These are phyloP conservation scores for Drymodes brunneopygia DNA, from an alignment of 2,113 vertebrate genomes.

Conservation along the genomic window DNA sequence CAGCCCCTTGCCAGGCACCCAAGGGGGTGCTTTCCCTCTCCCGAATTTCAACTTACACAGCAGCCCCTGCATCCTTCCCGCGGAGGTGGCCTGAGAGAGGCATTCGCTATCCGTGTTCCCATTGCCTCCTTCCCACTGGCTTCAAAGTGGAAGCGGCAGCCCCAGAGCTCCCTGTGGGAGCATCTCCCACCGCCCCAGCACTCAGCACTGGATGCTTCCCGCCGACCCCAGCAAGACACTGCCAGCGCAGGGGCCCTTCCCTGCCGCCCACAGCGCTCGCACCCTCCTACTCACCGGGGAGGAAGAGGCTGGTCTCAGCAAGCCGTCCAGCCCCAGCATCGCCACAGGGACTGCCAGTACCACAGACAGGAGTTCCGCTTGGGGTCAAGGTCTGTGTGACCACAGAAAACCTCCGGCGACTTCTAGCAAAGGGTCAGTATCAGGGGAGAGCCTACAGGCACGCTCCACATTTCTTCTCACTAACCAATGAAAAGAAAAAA, in stretches of 20 bases:
- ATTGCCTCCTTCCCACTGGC: neutral
- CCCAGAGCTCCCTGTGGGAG: neutral
- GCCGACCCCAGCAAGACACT: fast-evolving
- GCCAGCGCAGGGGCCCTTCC: neutral
- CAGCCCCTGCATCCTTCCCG: neutral
- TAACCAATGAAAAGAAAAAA: neutral
- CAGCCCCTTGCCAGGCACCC: neutral
- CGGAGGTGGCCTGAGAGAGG: neutral
- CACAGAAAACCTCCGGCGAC: neutral
- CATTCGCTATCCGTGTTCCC: neutral
- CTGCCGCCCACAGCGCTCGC: fast-evolving
- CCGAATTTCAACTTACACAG: neutral
- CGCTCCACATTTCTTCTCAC: neutral
- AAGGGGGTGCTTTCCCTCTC: neutral
- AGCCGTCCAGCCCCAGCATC: constrained; percentile 31
- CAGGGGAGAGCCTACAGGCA: neutral
- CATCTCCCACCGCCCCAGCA: fast-evolving
- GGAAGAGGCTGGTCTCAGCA: constrained; percentile 28
- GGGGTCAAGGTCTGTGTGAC: neutral
- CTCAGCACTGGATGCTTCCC: neutral
- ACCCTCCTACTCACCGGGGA: constrained; percentile 14
- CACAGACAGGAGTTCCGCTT: neutral
- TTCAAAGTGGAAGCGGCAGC: neutral
- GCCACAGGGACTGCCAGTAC: neutral
- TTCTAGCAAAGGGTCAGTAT: neutral